Evolutionary conservation across 2,797 vertebrate species (phyloP).

Genomic region (Xerus rutilus): DNA sequence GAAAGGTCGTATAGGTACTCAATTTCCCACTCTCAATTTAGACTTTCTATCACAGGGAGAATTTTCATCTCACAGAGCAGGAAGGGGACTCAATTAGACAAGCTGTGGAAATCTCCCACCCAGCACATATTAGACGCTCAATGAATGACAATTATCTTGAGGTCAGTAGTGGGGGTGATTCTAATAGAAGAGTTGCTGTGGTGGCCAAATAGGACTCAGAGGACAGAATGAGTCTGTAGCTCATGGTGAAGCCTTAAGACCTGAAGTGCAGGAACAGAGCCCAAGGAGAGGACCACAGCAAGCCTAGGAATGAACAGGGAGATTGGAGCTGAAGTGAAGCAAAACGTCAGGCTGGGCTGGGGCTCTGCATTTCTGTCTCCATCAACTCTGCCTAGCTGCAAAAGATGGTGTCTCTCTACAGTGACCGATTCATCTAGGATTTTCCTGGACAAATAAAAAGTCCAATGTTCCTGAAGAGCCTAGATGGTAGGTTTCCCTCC

Average conservation of each 20-base stretch:
- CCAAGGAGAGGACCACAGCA: neutral
- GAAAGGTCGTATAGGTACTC: neutral
- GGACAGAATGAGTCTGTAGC: neutral
- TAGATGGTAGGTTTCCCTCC: too few species aligned
- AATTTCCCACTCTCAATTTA: neutral
- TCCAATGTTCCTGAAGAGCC: neutral
- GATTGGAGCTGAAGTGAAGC: neutral
- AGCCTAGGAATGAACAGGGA: neutral
- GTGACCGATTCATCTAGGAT: neutral
- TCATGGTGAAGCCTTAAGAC: neutral
- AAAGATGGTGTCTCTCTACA: neutral
- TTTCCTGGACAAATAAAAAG: neutral
- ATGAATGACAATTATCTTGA: accelerated
- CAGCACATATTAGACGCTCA: neutral
- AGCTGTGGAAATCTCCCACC: neutral
- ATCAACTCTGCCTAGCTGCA: neutral
- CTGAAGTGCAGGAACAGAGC: neutral
- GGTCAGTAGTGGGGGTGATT: too few species aligned
- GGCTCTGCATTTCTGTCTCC: neutral
- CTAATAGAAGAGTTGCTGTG: neutral
- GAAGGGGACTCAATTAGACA: neutral
- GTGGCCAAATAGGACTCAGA: neutral
- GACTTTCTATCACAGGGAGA: neutral
- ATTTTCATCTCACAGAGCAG: neutral
- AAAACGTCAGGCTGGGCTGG: neutral